These are phyloP conservation scores for Calypte anna DNA, from an alignment of 2,113 vertebrate species.

Conservation along the genomic window DNA sequence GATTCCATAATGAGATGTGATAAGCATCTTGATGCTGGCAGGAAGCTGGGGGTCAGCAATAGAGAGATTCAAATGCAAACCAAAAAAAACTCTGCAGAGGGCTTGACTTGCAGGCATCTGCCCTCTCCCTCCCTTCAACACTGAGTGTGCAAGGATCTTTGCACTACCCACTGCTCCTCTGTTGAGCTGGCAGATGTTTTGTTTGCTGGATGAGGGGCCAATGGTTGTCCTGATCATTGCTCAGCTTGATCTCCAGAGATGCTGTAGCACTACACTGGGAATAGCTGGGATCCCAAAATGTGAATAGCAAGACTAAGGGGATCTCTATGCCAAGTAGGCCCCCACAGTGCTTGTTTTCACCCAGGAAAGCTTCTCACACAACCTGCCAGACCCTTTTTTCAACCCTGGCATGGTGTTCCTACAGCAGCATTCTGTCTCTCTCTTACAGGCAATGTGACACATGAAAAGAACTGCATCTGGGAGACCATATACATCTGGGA, in stretches of 20 bases:
- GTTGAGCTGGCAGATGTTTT: not conserved
- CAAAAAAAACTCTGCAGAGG: not conserved
- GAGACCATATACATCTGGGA: not conserved
- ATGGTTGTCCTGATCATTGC: not conserved
- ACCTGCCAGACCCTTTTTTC: not conserved
- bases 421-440: fast-evolving
- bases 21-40: not conserved
- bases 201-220: not conserved
- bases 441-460: fast-evolving
- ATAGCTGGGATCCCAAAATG: not conserved
- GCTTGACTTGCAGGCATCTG: not conserved
- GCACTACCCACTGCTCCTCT: fast-evolving
- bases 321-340: not conserved
- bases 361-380: not conserved
- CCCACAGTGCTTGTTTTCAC: not conserved
- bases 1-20: not conserved
- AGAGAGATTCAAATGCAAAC: not conserved
- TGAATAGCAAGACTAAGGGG: not conserved
- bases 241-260: not conserved
- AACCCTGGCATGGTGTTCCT: not conserved
- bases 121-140: not conserved
- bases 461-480: not conserved
- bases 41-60: not conserved
- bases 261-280: no score
- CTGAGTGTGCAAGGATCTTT: fast-evolving